Evolutionary conservation across 2,113 vertebrate species (phyloP), one percentile per base, ranked within the genome.

Genomic region (Puffinus mauretanicus): DNA sequence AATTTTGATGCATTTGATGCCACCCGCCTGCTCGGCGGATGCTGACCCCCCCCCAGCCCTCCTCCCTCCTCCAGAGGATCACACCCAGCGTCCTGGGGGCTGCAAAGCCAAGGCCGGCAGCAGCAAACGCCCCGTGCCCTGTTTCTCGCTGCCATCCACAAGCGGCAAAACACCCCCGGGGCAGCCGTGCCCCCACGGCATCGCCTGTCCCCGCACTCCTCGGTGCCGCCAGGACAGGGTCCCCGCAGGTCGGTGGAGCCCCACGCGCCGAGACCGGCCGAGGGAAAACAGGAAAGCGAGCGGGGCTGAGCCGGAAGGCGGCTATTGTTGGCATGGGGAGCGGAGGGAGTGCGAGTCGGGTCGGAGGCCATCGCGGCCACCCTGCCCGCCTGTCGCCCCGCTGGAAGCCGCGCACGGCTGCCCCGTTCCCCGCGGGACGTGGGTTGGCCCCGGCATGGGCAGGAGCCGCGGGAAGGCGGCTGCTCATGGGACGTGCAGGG

Each of bases 201-300:
- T 29, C 20, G 6, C 40, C 64, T 30, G 58, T 58, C 65, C 65
- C 55, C 10, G 1, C 11, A 1, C 3, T 57, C 30, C 34, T 36
- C 5, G 0, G 12, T 26, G 46, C 22, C 16, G 4, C 22, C 20
- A 2, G 72, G 36, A 49, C 1, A 3, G 27, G 87, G 36, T 49
- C 42, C 55, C 25, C 18, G 1, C 2, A 27, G 29, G 34, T 52
- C 27, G 4, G 3, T 1, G 36, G 72, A 66, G 75, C 65, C 75
- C 76, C 80, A 29, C 21, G 1, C 2, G 3, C 44, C 11, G 3
- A 6, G 26, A 58, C 1, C 0, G 4, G 46, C 66, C 0, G 1
- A 42, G 64, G 72, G 65, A 78, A 96, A 96, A 94, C 93, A 92
- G 96, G 96, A 87, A 94, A 78, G 78, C 0, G 10, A 61, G 60